Percentiles rank a stretch among this genome's conserved stretches.
Evolutionary conservation across 2,888 invertebrate genomes (phyloP).

Genomic region (Thereva nobilitata): DNA sequence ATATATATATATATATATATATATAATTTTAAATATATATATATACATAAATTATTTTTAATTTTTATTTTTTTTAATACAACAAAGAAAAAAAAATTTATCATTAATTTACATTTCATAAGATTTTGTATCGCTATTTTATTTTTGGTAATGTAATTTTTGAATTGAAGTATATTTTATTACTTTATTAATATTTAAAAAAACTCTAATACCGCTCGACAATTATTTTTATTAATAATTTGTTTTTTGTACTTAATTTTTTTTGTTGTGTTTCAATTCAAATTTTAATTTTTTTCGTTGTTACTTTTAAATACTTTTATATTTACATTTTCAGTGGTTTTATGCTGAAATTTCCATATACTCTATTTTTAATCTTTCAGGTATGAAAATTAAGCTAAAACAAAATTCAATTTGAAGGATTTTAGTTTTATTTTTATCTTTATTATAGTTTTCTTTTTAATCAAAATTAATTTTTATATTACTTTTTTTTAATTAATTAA

Average conservation of each 20-base stretch:
- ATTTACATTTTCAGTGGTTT: conserved; percentile 15
- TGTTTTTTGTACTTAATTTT: not conserved
- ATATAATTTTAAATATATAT: too few relatives aligned
- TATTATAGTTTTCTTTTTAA: too few relatives aligned
- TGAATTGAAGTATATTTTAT: conserved; percentile 8
- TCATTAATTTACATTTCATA: conserved; percentile 26
- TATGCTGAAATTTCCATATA: conserved; percentile 36
- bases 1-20: too few relatives aligned
- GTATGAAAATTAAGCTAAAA: not conserved
- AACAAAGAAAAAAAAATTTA: not conserved
- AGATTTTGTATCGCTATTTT: conserved; percentile 25
- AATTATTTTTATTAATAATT: too few relatives aligned
- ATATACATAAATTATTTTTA: not conserved
- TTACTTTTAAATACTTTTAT: not conserved
- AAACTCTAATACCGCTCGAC: conserved; percentile 6
- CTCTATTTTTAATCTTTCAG: conserved; percentile 21
- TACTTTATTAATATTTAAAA: conserved; percentile 18
- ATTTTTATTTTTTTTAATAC: not conserved
- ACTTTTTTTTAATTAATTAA: conserved; percentile 35
- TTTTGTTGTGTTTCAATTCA: conserved; percentile 7
- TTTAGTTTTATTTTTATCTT: too few relatives aligned
- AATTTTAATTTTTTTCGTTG: conserved; percentile 2
- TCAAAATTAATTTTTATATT: conserved; percentile 7
- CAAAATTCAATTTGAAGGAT: too few relatives aligned
- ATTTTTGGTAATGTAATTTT: not conserved